Evolutionary conservation across 2,888 invertebrate species (phyloP).

Genomic region (Synergus itoensis): DNA sequence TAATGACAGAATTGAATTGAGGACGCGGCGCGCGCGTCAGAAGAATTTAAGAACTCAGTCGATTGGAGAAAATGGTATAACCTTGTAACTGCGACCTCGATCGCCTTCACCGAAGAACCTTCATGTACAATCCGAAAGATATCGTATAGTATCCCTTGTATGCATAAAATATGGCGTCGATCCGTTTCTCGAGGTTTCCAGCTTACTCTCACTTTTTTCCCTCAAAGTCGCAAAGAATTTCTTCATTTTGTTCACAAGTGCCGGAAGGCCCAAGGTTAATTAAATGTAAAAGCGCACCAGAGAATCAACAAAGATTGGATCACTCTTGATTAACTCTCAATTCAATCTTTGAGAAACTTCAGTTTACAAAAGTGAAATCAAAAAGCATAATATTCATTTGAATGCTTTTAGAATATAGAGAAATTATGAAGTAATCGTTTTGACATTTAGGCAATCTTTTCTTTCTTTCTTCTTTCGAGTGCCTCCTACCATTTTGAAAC

Average conservation of each 20-base stretch:
- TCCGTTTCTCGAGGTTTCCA: conserved; percentile 41
- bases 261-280: conserved; percentile 28
- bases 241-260: conserved; percentile 20
- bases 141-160: conserved; percentile 61
- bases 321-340: not conserved
- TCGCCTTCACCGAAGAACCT: conserved; percentile 72
- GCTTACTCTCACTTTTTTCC: conserved; percentile 62
- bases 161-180: conserved; percentile 39
- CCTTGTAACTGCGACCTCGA: conserved; percentile 73
- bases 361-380: not conserved
- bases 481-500: not conserved
- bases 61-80: conserved; percentile 71
- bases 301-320: not conserved
- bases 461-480: not conserved
- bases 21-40: conserved; percentile 53
- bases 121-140: conserved; percentile 57
- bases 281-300: not conserved
- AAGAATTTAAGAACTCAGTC: conserved; percentile 57
- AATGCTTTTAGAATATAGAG: not conserved
- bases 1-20: conserved; percentile 46
- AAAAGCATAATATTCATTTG: too few relatives aligned
- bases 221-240: conserved; percentile 25
- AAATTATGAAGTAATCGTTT: not conserved
- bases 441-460: not conserved
- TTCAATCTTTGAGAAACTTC: not conserved